Conservation (phyloP, 2,797 vertebrate genomes). For the Thunnus albacares region DNA sequence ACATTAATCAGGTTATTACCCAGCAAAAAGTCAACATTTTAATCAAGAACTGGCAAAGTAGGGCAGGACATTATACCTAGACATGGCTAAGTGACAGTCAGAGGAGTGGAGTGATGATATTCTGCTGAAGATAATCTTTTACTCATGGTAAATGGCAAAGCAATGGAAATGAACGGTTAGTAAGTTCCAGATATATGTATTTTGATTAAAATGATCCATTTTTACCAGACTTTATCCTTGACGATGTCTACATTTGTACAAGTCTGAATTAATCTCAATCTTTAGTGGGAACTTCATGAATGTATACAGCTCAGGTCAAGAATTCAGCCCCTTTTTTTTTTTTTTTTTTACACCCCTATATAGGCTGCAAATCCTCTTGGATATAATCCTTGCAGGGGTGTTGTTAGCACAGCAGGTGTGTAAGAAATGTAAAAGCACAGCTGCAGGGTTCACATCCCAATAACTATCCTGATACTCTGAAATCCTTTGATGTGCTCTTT, state of each 20-base stretch:
- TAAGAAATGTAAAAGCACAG: constrained; percentile 73
- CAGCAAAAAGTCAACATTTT: constrained; percentile 99
- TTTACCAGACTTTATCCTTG: constrained; percentile 5
- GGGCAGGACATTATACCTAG: constrained; percentile 71
- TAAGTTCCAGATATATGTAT: constrained; percentile 2
- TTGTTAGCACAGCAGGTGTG: constrained; percentile 72
- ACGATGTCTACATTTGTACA: constrained; percentile 34
- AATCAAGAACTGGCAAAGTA: constrained; percentile 96
- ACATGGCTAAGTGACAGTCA: constrained; percentile 75
- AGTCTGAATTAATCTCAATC: constrained; percentile 45
- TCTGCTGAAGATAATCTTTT: constrained; percentile 53
- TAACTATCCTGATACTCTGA: constrained; percentile 58
- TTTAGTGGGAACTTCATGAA: constrained; percentile 43
- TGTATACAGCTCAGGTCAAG: constrained; percentile 33
- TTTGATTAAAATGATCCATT: constrained; percentile 8
- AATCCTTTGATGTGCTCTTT: constrained; percentile 50
- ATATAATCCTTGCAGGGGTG: constrained; percentile 72
- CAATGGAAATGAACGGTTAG: constrained; percentile 10
- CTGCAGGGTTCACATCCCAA: constrained; percentile 65
- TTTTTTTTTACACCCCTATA: constrained; percentile 4
- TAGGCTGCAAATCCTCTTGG: constrained; percentile 57
- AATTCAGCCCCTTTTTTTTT: constrained; percentile 39
- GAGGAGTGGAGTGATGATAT: constrained; percentile 57
- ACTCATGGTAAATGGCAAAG: constrained; percentile 38
- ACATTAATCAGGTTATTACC: constrained; percentile 99